Conservation (phyloP, 2,888 invertebrate species). For the Proisotoma minuta region DNA sequence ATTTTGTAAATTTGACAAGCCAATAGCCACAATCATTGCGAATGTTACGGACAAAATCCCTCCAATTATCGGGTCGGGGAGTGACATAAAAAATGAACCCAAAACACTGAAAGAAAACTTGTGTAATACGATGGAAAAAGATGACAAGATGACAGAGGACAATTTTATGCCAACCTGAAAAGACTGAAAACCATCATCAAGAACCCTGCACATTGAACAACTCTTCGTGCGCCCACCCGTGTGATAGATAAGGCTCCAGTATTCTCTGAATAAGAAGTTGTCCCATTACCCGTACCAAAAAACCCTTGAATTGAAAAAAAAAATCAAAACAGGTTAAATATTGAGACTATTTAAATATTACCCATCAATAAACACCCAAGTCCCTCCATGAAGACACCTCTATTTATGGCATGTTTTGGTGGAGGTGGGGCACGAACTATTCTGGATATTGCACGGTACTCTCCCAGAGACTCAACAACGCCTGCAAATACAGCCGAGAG, state of each 20-base stretch:
- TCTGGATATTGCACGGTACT: slow-evolving; percentile 57
- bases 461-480: slow-evolving; percentile 52
- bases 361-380: slow-evolving; percentile 52
- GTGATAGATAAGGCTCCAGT: slow-evolving; percentile 58
- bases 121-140: no score
- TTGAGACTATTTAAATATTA: not conserved
- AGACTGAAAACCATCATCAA: slow-evolving; percentile 46
- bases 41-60: slow-evolving; percentile 36
- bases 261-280: slow-evolving; percentile 54
- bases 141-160: no score
- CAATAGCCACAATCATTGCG: slow-evolving; percentile 35
- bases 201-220: slow-evolving; percentile 44
- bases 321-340: no score
- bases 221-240: slow-evolving; percentile 50
- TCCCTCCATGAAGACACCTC: slow-evolving; percentile 54
- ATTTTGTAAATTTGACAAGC: slow-evolving; percentile 69
- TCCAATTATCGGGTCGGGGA: slow-evolving; percentile 42
- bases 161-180: no score
- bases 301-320: slow-evolving; percentile 57
- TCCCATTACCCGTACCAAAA: slow-evolving; percentile 51
- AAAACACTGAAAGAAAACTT: not conserved
- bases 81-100: slow-evolving; percentile 35
- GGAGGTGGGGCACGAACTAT: slow-evolving; percentile 52
- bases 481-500: slow-evolving; percentile 49
- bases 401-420: slow-evolving; percentile 54